Base-by-base conservation (phyloP, 37 sponge, comb jelly and placozoan genomes). In the Geodia barretti region DNA sequence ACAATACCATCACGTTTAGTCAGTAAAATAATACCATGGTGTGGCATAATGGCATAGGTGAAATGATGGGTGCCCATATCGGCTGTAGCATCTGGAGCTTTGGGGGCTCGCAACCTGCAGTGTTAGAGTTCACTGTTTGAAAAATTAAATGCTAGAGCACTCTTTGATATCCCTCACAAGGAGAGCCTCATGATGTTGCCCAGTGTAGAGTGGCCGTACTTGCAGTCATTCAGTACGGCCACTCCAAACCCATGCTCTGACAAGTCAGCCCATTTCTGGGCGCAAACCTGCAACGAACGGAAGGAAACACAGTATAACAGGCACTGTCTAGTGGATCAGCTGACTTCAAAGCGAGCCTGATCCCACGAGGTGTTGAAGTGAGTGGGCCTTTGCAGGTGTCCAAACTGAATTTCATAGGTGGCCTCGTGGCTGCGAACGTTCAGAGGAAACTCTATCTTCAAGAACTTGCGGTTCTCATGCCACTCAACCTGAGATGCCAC, bases 361-460 rank as follows among this genome's bases (percentile, higher is more conserved):
- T 92, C 93, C 93, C 93, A 92, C 33, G 89, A 88, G 33, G 93
- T 92, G 71, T 92, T 92, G 77, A 75, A 83, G 64, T 92, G 93
- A 32, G 85, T 92, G 39, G 93, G 93, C 34, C 93, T 74, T 24
- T 42, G 41, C n/a, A 88, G 47, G 47, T 84, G 89, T 23, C 93
- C 93, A 77, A 88, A 81, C 79, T 92, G 93, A 35, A 88, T 92
- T 70, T 92, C 93, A 75, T 92, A 92, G 1, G 77, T 83, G 21
- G 93, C 93, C 37, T 88, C 82, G 26, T 43, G 61, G 1, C 85
- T 72, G 21, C 73, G 80, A 26, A 92, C 89, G 54, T 80, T 75
- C 34, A 88, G 38, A 0, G 93, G 93, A 62, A 92, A 92, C 72
- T 92, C 93, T 39, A 88, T 89, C 43, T 92, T 92, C 33, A 92